Percentiles rank a stretch among this genome's conserved stretches.
These are phyloP conservation scores for Phortica okadai DNA, from an alignment of 2,888 invertebrate species.

Conservation along the genomic window DNA sequence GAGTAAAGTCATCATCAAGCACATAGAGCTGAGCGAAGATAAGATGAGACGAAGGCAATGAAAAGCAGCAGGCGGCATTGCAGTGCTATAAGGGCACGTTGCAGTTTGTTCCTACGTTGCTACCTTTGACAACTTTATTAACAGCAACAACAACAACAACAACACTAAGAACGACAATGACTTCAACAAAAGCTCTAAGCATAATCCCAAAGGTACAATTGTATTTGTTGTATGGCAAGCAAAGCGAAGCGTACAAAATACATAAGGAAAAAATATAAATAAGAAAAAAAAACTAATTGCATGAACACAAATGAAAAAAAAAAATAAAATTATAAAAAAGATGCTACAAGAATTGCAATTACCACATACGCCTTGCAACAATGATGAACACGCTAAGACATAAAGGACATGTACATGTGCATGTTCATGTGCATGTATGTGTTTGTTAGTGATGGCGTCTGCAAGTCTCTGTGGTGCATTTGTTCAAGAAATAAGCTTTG, in stretches of 20 bases:
- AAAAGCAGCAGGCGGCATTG: conserved; percentile 13
- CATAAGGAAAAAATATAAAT: not conserved
- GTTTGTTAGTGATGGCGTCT: conserved; percentile 7
- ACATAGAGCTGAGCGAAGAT: not conserved
- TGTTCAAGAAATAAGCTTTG: conserved; percentile 29
- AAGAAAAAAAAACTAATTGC: not conserved
- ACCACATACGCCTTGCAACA: conserved; percentile 31
- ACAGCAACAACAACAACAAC: conserved; percentile 61
- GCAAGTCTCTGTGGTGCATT: conserved; percentile 25
- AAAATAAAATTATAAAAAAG: not conserved
- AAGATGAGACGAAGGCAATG: not conserved
- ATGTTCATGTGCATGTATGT: conserved; percentile 30
- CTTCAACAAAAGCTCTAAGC: conserved; percentile 40
- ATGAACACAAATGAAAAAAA: not conserved
- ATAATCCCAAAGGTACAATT: conserved; percentile 67
- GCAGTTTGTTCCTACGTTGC: conserved; percentile 1
- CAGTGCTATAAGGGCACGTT: not conserved
- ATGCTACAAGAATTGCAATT: conserved; percentile 30
- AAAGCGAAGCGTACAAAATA: not conserved
- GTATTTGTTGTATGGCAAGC: conserved; percentile 67
- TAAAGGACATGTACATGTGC: not conserved
- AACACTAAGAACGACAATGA: conserved; percentile 34
- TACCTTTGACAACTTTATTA: conserved; percentile 69
- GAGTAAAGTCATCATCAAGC: conserved; percentile 52
- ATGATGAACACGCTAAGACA: not conserved